Percentiles rank a stretch among this genome's conserved stretches.
Conservation (phyloP, 1,140 invertebrate genomes). For the Tachypleus tridentatus region DNA sequence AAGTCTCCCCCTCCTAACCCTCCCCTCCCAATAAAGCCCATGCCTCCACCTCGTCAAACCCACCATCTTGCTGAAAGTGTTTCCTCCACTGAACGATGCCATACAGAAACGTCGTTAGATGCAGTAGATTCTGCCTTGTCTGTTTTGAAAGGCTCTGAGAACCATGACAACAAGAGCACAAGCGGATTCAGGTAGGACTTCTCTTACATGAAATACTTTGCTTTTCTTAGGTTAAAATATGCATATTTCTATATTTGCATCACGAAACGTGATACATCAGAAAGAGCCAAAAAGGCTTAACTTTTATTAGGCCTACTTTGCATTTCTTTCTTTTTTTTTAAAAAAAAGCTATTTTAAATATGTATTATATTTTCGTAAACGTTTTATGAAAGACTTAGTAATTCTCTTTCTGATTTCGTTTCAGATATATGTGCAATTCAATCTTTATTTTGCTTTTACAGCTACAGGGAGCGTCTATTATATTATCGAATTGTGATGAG, state of each 20-base stretch:
- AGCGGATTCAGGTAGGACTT: neutral
- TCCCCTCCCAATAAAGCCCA: constrained; percentile 19
- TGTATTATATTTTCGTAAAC: too few relatives aligned
- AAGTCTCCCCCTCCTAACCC: constrained; percentile 20
- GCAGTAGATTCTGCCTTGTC: constrained; percentile 15
- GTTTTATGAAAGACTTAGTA: too few relatives aligned
- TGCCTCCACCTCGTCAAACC: constrained; percentile 14
- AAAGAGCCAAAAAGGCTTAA: constrained; percentile 4
- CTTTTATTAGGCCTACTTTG: neutral
- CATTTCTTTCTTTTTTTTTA: neutral
- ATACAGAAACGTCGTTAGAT: constrained; percentile 2
- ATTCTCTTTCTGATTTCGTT: too few relatives aligned
- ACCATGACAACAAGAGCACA: neutral
- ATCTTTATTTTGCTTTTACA: too few relatives aligned
- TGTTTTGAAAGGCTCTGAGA: constrained; percentile 13
- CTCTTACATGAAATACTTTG: too few relatives aligned
- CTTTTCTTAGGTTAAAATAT: too few relatives aligned
- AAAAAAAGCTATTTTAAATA: too few relatives aligned
- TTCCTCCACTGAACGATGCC: neutral
- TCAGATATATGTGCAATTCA: too few relatives aligned
- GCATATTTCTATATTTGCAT: too few relatives aligned
- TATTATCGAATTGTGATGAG: too few relatives aligned
- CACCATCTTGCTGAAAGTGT: constrained; percentile 1
- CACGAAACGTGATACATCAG: neutral
- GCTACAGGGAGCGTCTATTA: too few relatives aligned